A percentile compares a stretch with the other conserved stretches of the same genome.
Evolutionary conservation across 2,888 invertebrate species (phyloP).

Genomic region (Synergus umbraculus): DNA sequence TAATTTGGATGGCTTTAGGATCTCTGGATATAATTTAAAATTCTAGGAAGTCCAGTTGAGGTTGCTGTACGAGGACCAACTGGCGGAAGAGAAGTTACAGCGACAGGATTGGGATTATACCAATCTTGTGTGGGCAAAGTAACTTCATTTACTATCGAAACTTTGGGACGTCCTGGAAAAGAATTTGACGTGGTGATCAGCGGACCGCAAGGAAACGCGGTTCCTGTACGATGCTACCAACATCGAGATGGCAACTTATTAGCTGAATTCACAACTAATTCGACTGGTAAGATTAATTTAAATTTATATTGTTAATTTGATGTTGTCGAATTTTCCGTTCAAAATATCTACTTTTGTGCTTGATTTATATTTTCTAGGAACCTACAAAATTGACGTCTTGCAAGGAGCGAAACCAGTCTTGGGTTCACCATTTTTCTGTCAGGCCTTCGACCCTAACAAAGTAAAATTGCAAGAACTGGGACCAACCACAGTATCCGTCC

Average conservation of each 20-base stretch:
- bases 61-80: slow-evolving; percentile 82
- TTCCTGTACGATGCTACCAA: slow-evolving; percentile 95
- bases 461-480: slow-evolving; percentile 88
- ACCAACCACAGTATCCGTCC: slow-evolving; percentile 87
- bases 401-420: slow-evolving; percentile 93
- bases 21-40: background rate
- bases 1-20: background rate
- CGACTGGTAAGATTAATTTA: slow-evolving; percentile 80
- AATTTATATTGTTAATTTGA: background rate
- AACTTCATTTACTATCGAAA: slow-evolving; percentile 93
- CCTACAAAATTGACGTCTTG: slow-evolving; percentile 86
- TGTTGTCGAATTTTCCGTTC: too few species aligned
- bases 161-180: slow-evolving; percentile 88
- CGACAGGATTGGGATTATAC: slow-evolving; percentile 90
- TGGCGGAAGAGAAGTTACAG: slow-evolving; percentile 86
- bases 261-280: slow-evolving; percentile 94
- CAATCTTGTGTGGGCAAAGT: slow-evolving; percentile 90
- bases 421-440: slow-evolving; percentile 96
- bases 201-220: slow-evolving; percentile 87
- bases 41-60: slow-evolving; percentile 80
- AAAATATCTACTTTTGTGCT: background rate
- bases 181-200: slow-evolving; percentile 95
- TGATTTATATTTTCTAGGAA: slow-evolving; percentile 63
- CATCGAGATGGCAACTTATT: slow-evolving; percentile 96
- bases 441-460: slow-evolving; percentile 92